Base-by-base conservation (phyloP, 2,888 invertebrate genomes). In the Dioctria linearis region DNA sequence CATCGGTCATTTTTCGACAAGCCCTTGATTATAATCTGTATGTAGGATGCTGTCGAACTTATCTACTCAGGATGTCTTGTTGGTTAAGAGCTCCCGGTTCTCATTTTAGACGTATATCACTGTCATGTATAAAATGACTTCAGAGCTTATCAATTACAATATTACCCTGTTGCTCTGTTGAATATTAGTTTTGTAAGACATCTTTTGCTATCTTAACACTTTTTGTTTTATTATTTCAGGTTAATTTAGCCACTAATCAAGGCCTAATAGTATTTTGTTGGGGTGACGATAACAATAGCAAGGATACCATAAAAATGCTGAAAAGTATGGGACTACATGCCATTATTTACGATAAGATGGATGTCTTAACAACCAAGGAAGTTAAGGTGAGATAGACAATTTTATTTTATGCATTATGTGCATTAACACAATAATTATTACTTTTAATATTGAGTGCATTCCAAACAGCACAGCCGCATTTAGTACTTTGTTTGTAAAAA, bases 261-360 rank as follows among this genome's bases (percentile, higher is more conserved):
- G 95, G 95, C 9, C 91, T 98, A 78, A 93, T 98, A 4, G 93
- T 98, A 83, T 99, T 99, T 89, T 97, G 97, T 86, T 99, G 98
- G 98, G 99, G 99, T 42, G 98, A 98, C 85, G 97, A 98, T 86
- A 96, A 97, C 87, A 97, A 98, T 85, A 95, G 96, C 88, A 94
- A 94, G 83, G 93, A 93, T 61, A 96, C 95, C 1, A 96, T 98
- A 79, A 93, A 93, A 85, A 93, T 94, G 86, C 91, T 99, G 49
- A 98, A 98, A 88, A 92, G 94, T 83, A 91, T 97, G 85, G 98
- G 98, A 2, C 91, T 99, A 51, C 97, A 99, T 87, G 99, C 97
- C 65, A 95, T 99, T 80, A 98, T 99, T 86, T 98, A 98, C 87
- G 99, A 99, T 89, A 96, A 98, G 89, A 94, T 96, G 85, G 95